These are phyloP conservation scores for Ispidina lecontei DNA, from an alignment of 2,797 vertebrate genomes.

Conservation along the genomic window DNA sequence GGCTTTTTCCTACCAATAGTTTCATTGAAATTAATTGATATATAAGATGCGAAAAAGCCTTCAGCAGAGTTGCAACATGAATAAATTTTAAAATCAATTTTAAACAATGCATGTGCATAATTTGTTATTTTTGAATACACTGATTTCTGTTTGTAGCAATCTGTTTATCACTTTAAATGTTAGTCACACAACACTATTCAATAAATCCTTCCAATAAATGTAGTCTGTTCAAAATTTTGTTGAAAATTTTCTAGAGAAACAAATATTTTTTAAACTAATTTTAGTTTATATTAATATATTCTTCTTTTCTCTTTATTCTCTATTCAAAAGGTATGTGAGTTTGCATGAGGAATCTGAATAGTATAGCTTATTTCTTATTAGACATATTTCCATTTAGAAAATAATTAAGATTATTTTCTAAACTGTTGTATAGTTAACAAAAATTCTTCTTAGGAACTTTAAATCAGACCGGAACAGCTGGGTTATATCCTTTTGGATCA, in stretches of 20 bases:
- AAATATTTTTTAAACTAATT: not conserved
- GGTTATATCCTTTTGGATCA: not conserved
- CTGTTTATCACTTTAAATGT: not conserved
- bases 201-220: not conserved
- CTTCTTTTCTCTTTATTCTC: not conserved
- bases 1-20: not conserved
- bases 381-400: not conserved
- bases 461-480: not conserved
- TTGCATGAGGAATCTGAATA: not conserved
- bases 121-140: conserved; percentile 10
- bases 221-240: not conserved
- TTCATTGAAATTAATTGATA: not conserved
- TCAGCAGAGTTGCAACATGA: not conserved
- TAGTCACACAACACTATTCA: not conserved
- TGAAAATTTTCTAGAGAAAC: not conserved
- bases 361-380: not conserved
- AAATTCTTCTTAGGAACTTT: not conserved
- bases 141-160: not conserved
- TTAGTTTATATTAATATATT: not conserved
- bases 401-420: not conserved
- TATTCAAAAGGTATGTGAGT: not conserved
- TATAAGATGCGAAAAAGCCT: not conserved
- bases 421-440: not conserved
- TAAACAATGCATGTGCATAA: not conserved
- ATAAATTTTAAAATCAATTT: not conserved